Evolutionary conservation across 2,797 vertebrate genomes (phyloP).

Genomic region (Euthynnus affinis): DNA sequence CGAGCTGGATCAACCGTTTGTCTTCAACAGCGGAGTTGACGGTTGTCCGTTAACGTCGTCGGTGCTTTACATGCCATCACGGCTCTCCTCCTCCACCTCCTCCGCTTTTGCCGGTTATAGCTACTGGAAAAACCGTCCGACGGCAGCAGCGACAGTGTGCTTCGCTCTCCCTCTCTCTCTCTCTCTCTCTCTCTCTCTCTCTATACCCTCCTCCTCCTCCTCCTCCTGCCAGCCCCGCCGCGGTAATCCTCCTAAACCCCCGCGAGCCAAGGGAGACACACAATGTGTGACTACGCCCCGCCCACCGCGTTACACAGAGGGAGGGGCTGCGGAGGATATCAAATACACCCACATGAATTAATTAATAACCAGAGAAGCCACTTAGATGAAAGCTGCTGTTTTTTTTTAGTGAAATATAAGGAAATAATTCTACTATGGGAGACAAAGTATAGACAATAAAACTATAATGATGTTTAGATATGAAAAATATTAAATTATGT

Average conservation of each 20-base stretch:
- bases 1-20: constrained; percentile 29
- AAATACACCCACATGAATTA: constrained; percentile 54
- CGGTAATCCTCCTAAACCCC: constrained; percentile 36
- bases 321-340: constrained; percentile 61
- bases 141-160: not conserved
- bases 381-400: not conserved
- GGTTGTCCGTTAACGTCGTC: constrained; percentile 5
- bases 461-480: too few species aligned
- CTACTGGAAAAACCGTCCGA: constrained; percentile 24
- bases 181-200: too few species aligned
- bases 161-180: too few species aligned
- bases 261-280: constrained; percentile 8
- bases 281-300: constrained; percentile 65
- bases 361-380: constrained; percentile 21
- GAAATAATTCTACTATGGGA: too few species aligned
- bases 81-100: not conserved
- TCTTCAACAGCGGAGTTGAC: constrained; percentile 24
- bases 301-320: constrained; percentile 59
- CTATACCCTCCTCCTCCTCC: too few species aligned
- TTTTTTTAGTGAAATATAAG: not conserved
- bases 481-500: too few species aligned
- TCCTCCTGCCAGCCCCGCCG: constrained; percentile 35
- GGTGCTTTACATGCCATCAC: constrained; percentile 40
- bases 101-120: not conserved
- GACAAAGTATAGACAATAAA: too few species aligned